These are phyloP conservation scores for Linepithema humile DNA, from an alignment of 1,140 invertebrate genomes.

Conservation along the genomic window DNA sequence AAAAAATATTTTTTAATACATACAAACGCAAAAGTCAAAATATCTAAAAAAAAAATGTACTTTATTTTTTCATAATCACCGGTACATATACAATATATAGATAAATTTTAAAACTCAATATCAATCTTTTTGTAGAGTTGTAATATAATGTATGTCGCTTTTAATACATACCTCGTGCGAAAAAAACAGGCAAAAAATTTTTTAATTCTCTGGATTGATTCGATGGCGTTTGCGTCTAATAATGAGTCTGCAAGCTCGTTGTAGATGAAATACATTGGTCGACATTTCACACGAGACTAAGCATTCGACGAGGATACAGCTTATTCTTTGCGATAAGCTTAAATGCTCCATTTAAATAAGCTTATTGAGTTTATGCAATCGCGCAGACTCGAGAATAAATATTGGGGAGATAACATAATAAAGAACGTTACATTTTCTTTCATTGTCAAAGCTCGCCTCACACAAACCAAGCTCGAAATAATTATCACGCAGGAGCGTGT, in stretches of 20 bases:
- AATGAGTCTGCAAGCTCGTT: not conserved
- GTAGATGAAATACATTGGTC: not conserved
- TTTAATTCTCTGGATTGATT: not conserved
- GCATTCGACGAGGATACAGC: not conserved
- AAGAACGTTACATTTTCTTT: conserved; percentile 32
- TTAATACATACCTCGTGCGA: not conserved
- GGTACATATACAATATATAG: not conserved
- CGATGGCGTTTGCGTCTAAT: not conserved
- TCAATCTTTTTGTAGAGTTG: not conserved
- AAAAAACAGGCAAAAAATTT: conserved; percentile 24
- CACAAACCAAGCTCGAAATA: not conserved
- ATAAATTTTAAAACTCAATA: not conserved
- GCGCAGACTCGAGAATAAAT: conserved; percentile 17
- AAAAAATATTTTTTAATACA: too few species aligned
- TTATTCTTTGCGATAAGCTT: conserved; percentile 14
- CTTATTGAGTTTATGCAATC: conserved; percentile 1
- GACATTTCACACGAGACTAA: not conserved
- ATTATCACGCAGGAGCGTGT: not conserved
- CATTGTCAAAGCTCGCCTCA: not conserved
- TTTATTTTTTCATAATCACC: too few species aligned
- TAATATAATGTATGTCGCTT: not conserved
- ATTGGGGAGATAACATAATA: too few species aligned
- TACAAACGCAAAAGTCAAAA: too few species aligned
- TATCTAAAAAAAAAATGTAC: too few species aligned
- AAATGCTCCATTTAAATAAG: conserved; percentile 12